A percentile compares a stretch with the other conserved stretches of the same genome.
Evolutionary conservation across 2,113 vertebrate genomes (phyloP).

Genomic region (Xenus cinereus): DNA sequence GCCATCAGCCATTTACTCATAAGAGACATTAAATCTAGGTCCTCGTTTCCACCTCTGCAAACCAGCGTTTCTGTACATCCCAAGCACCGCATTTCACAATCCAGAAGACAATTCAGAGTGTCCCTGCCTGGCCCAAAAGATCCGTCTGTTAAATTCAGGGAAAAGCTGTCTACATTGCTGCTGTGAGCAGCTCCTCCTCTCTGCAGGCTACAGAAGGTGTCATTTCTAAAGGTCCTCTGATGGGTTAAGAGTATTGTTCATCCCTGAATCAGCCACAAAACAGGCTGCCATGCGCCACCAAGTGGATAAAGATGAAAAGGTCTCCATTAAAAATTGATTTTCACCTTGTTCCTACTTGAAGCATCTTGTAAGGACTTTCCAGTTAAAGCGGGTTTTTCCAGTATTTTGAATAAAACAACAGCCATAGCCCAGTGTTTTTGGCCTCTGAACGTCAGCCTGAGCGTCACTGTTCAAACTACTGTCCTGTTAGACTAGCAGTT

Average conservation of each 20-base stretch:
- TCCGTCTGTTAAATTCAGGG: not conserved
- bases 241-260: not conserved
- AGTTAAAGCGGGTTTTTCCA: not conserved
- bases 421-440: not conserved
- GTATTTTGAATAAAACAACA: not conserved
- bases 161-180: not conserved
- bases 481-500: not conserved
- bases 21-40: not conserved
- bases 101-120: not conserved
- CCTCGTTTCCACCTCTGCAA: not conserved
- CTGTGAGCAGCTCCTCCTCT: not conserved
- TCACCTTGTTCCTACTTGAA: not conserved
- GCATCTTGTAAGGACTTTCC: not conserved
- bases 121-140: not conserved
- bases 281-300: slow-evolving; percentile 55
- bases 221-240: not conserved
- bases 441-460: not conserved
- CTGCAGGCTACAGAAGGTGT: not conserved
- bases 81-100: not conserved
- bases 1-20: not conserved
- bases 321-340: not conserved
- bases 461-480: not conserved
- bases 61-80: not conserved
- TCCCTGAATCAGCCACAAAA: not conserved
- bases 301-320: slow-evolving; percentile 39